Conservation (phyloP, 2,797 vertebrate species). For the Myotis daubentonii region DNA sequence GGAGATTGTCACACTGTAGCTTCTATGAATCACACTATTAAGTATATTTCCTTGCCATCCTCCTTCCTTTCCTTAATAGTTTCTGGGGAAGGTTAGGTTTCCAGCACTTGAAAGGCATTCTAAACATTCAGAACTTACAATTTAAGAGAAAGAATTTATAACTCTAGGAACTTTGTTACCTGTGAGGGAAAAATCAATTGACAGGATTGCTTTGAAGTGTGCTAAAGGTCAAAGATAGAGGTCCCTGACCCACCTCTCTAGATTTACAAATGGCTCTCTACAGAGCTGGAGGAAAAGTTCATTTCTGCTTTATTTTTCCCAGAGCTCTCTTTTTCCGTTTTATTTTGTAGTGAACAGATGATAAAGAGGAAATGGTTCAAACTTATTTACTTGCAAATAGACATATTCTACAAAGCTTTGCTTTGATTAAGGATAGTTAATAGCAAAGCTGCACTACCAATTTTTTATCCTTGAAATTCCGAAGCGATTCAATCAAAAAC, state of each 20-base stretch:
- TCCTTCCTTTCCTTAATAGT: not conserved
- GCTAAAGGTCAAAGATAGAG: not conserved
- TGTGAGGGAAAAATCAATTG: not conserved
- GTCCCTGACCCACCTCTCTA: not conserved
- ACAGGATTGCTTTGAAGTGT: not conserved
- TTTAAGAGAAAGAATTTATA: not conserved
- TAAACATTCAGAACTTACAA: conserved; percentile 32
- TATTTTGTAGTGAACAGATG: conserved; percentile 50
- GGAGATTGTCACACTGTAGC: not conserved
- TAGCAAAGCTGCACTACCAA: conserved; percentile 36
- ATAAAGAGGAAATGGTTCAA: conserved; percentile 70
- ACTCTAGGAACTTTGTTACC: not conserved
- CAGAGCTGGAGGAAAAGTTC: not conserved
- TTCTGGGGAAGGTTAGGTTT: not conserved
- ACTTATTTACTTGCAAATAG: conserved; percentile 74
- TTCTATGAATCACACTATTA: not conserved
- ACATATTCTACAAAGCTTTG: conserved; percentile 55
- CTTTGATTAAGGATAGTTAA: conserved; percentile 59
- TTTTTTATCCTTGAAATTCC: conserved; percentile 70
- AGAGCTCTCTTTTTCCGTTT: not conserved
- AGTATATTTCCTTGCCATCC: not conserved
- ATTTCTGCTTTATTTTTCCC: not conserved
- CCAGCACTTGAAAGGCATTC: not conserved
- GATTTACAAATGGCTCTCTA: not conserved
- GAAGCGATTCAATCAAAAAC: conserved; percentile 69